phyloP scores from a whole-genome alignment of 2,113 vertebrate genomes.

The Caranx ignobilis region DNA sequence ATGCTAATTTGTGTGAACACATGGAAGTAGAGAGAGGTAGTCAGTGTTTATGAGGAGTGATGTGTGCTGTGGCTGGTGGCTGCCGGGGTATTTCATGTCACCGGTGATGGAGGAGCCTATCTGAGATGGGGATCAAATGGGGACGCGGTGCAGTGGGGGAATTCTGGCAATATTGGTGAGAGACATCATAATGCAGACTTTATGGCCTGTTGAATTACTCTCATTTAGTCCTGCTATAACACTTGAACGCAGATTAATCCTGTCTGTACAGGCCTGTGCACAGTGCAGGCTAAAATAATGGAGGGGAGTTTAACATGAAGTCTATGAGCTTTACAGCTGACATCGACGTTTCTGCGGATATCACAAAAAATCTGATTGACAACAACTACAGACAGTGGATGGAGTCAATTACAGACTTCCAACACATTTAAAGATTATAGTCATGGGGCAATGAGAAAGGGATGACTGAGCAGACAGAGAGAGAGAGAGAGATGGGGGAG shows the following conservation, averaged over 20 bases:
- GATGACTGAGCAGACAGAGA: slow-evolving; percentile 37
- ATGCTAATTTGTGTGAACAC: slow-evolving; percentile 76
- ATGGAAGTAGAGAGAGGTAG: slow-evolving; percentile 61
- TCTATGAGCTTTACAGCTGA: not conserved
- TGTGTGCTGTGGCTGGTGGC: slow-evolving; percentile 53
- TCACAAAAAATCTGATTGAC: not conserved
- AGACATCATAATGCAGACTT: slow-evolving; percentile 51
- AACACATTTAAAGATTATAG: slow-evolving; percentile 14
- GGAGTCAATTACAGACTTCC: not conserved
- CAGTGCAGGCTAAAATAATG: slow-evolving; percentile 15
- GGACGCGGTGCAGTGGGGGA: not conserved
- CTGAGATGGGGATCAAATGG: slow-evolving; percentile 55
- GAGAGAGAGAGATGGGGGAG: not conserved
- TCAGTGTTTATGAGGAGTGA: slow-evolving; percentile 73
- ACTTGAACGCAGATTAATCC: slow-evolving; percentile 60
- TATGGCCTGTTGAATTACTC: slow-evolving; percentile 67
- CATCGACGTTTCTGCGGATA: not conserved
- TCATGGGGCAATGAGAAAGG: slow-evolving; percentile 21
- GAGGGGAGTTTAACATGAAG: not conserved
- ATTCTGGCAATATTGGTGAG: slow-evolving; percentile 38
- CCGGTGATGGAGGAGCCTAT: slow-evolving; percentile 67
- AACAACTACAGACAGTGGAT: not conserved
- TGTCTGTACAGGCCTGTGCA: slow-evolving; percentile 1
- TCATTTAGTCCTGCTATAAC: slow-evolving; percentile 61
- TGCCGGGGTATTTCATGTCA: slow-evolving; percentile 67